phyloP scores from a whole-genome alignment of 2,113 vertebrate species.

The Solea solea region DNA sequence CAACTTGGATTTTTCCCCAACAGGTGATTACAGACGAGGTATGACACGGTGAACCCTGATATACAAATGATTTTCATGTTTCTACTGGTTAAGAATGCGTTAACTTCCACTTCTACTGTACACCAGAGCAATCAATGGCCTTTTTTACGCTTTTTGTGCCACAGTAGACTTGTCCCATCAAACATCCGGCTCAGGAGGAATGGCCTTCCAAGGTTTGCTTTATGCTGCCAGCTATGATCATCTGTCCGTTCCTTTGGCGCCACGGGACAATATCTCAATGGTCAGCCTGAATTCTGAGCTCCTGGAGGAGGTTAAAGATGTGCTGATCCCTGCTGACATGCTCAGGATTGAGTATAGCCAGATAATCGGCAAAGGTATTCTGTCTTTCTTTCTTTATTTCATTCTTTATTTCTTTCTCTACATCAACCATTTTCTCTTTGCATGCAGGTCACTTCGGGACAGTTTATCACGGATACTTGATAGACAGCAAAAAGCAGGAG shows the following conservation, averaged over 20 bases:
- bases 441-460: conserved; percentile 92
- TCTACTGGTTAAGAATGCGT: no score
- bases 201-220: conserved; percentile 59
- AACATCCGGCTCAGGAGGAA: conserved; percentile 32
- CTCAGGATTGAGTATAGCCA: conserved; percentile 83
- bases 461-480: conserved; percentile 93
- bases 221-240: conserved; percentile 70
- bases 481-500: conserved; percentile 82
- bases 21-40: conserved; percentile 81
- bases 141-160: conserved; percentile 4
- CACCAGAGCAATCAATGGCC: no score
- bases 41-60: not conserved
- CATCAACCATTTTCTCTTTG: not conserved
- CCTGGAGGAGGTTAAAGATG: conserved; percentile 93
- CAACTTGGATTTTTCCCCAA: conserved; percentile 52
- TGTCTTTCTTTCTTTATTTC: not conserved
- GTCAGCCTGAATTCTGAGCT: conserved; percentile 82
- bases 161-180: conserved; percentile 59
- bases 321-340: conserved; percentile 88
- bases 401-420: not conserved
- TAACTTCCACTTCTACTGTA: no score
- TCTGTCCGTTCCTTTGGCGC: conserved; percentile 81
- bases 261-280: conserved; percentile 77
- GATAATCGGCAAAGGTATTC: conserved; percentile 92
- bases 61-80: no score